Conservation (phyloP, 2,888 invertebrate species). For the Clivina fossor region DNA sequence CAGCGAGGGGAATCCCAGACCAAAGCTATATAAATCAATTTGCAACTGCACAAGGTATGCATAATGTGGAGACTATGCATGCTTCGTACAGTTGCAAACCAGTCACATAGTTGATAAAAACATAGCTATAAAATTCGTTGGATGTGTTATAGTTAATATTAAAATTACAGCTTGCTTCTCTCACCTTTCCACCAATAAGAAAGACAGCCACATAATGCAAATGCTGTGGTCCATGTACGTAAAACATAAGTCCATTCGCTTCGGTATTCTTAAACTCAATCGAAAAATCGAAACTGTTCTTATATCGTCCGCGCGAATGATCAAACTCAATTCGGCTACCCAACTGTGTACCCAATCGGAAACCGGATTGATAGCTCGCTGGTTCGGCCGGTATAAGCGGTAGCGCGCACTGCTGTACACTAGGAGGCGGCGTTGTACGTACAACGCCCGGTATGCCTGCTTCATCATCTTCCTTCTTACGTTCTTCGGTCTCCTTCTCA, state of each 20-base stretch:
- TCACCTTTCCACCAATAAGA: constrained; percentile 72
- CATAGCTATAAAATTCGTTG: too few species aligned
- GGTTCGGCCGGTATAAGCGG: constrained; percentile 50
- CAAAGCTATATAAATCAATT: too few species aligned
- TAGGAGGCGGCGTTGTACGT: constrained; percentile 36
- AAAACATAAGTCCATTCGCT: constrained; percentile 81
- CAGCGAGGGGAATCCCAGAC: too few species aligned
- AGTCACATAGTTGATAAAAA: too few species aligned
- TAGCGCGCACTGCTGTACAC: constrained; percentile 40
- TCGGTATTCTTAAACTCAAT: constrained; percentile 77
- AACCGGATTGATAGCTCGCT: constrained; percentile 39
- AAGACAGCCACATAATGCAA: constrained; percentile 74
- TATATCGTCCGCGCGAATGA: constrained; percentile 58
- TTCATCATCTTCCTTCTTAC: constrained; percentile 18
- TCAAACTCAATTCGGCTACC: constrained; percentile 75
- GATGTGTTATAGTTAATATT: too few species aligned
- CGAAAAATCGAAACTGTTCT: constrained; percentile 71
- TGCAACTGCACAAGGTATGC: too few species aligned
- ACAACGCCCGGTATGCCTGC: constrained; percentile 43
- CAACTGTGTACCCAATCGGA: constrained; percentile 59
- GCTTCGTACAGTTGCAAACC: too few species aligned
- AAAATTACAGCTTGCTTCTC: too few species aligned
- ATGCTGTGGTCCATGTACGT: constrained; percentile 65
- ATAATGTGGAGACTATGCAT: too few species aligned
- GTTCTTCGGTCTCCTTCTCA: constrained; percentile 4